Percentiles rank a stretch among this genome's conserved stretches.
These are phyloP conservation scores for Ptychobarbus kaznakovi DNA, from an alignment of 2,797 vertebrate species.

Conservation along the genomic window DNA sequence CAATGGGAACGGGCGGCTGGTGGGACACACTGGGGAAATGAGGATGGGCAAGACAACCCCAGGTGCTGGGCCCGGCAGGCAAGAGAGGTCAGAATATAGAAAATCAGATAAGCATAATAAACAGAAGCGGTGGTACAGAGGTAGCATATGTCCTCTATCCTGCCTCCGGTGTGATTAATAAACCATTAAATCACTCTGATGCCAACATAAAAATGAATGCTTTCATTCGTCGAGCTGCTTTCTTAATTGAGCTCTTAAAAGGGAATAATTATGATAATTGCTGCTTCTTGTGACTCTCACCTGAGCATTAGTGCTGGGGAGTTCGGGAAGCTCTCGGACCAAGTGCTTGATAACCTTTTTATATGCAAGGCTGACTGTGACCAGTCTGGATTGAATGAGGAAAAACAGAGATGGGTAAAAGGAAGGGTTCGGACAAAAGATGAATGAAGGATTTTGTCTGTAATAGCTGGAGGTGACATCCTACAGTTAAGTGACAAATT, in stretches of 20 bases:
- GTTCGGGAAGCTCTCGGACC: not conserved
- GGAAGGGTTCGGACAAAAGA: not conserved
- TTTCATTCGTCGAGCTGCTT: not conserved
- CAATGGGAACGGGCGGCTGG: not conserved
- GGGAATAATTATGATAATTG: conserved; percentile 26
- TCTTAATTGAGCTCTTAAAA: conserved; percentile 26
- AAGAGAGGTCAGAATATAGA: conserved; percentile 31
- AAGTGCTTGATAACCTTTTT: conserved; percentile 3
- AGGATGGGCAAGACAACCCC: not conserved
- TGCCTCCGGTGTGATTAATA: conserved; percentile 30
- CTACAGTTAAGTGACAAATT: conserved; percentile 32
- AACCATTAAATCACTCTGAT: conserved; percentile 30
- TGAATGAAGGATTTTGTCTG: conserved; percentile 25
- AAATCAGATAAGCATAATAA: conserved; percentile 35
- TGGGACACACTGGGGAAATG: not conserved
- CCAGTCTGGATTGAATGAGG: not conserved
- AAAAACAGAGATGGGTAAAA: not conserved
- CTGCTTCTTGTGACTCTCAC: conserved; percentile 12
- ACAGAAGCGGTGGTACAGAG: not conserved
- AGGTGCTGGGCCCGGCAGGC: not conserved
- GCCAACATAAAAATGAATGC: conserved; percentile 3
- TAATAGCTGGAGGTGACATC: conserved; percentile 32
- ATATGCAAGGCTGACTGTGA: conserved; percentile 18
- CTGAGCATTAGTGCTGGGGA: not conserved
- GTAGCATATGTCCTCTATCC: not conserved